Percentiles rank a stretch among this genome's conserved stretches.
Evolutionary conservation across 2,888 invertebrate genomes (phyloP).

Genomic region (Laspeyria flexula): DNA sequence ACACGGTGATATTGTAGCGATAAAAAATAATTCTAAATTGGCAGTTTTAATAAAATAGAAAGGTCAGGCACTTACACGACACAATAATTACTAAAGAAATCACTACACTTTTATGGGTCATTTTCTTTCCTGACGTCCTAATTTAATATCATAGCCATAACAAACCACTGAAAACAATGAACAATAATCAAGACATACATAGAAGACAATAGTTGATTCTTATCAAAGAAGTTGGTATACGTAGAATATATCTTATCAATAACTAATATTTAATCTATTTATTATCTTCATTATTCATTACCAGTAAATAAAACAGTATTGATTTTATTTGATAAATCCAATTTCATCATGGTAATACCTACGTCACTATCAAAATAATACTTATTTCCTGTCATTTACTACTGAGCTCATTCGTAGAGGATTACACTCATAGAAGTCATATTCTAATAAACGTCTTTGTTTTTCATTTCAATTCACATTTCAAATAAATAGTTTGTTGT

Average conservation of each 20-base stretch:
- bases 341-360: too few relatives aligned
- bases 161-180: constrained; percentile 5
- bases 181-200: neutral
- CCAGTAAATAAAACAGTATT: constrained; percentile 46
- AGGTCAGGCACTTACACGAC: constrained; percentile 23
- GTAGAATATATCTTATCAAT: constrained; percentile 43
- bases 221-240: constrained; percentile 38
- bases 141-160: constrained; percentile 7
- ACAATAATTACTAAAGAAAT: constrained; percentile 15
- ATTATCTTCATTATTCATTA: constrained; percentile 48
- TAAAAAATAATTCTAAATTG: too few relatives aligned
- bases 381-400: too few relatives aligned
- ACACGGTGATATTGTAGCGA: too few relatives aligned
- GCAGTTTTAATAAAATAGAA: too few relatives aligned
- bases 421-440: too few relatives aligned
- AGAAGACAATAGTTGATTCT: constrained; percentile 29
- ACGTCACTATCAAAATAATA: too few relatives aligned
- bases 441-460: too few relatives aligned
- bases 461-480: too few relatives aligned
- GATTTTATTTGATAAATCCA: constrained; percentile 59
- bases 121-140: constrained; percentile 9
- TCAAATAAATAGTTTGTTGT: too few relatives aligned
- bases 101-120: constrained; percentile 12
- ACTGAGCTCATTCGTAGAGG: too few relatives aligned
- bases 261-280: constrained; percentile 38